Evolutionary conservation across 2,888 invertebrate species (phyloP).

Genomic region (Cephus pulcher): DNA sequence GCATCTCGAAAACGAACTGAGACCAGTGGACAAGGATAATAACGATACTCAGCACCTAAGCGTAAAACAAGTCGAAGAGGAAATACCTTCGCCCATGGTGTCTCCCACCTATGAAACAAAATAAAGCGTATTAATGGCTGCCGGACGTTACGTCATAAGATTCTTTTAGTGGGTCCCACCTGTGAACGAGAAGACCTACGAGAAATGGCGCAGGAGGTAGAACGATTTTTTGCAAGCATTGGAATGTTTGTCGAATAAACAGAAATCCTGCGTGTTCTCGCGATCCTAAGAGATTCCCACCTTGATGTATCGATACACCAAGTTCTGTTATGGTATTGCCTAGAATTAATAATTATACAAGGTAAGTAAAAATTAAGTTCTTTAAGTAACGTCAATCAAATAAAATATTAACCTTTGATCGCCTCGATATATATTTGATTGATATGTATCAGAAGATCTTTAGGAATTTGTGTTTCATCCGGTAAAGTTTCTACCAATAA

Average conservation of each 20-base stretch:
- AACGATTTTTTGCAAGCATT: slow-evolving; percentile 81
- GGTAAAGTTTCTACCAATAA: slow-evolving; percentile 78
- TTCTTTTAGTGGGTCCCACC: slow-evolving; percentile 57
- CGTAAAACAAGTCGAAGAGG: slow-evolving; percentile 80
- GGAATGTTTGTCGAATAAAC: slow-evolving; percentile 83
- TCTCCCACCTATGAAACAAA: slow-evolving; percentile 72
- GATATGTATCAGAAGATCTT: slow-evolving; percentile 81
- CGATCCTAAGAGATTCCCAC: slow-evolving; percentile 74
- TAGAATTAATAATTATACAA: slow-evolving; percentile 46
- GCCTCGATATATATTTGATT: slow-evolving; percentile 79
- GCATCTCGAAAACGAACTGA: slow-evolving; percentile 82
- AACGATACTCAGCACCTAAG: slow-evolving; percentile 86
- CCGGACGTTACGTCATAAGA: not conserved
- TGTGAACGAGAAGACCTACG: slow-evolving; percentile 82
- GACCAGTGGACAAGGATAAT: slow-evolving; percentile 87
- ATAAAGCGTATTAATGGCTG: not conserved
- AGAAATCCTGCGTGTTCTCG: slow-evolving; percentile 85
- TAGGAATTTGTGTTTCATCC: slow-evolving; percentile 73
- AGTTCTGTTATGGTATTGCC: slow-evolving; percentile 79
- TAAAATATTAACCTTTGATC: slow-evolving; percentile 67
- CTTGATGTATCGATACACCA: slow-evolving; percentile 75
- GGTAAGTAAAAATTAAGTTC: slow-evolving; percentile 5
- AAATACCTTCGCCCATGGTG: slow-evolving; percentile 86
- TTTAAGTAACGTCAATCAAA: not conserved
- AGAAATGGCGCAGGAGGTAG: slow-evolving; percentile 81